Base-by-base conservation (phyloP, 2,113 vertebrate genomes). In the Rattus rattus region DNA sequence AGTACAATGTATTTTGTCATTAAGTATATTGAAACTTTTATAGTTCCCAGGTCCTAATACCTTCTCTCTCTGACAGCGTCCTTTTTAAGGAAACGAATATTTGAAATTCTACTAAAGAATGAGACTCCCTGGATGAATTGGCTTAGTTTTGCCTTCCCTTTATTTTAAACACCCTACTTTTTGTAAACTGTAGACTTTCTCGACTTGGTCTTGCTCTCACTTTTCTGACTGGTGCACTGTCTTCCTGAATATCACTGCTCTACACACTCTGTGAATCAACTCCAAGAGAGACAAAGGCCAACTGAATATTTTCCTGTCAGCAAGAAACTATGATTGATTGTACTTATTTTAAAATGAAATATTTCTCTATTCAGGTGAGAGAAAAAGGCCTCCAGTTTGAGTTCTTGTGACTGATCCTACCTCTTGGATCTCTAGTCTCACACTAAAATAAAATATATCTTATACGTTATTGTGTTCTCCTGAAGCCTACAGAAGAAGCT, bases 341-440 rank as follows among this genome's bases (percentile, higher is more conserved):
- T 96, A 79, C 72, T 86, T 96, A 79, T 92, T 96, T 79, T 91
- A 49, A 94, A 89, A 22, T 52, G n/a, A 94, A 91, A 65, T 14
- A 91, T 84, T 36, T 79, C 70, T 83, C 26, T 39, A 77, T 69
- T 36, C 88, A 70, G 30, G 84, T 96, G 90, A 96, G 47, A 54
- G 86, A 65, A 52, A 26, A 77, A 4, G 86, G 19, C 28, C 56
- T 92, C 17, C 56, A 36, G 84, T 49, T 67, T 81, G 43, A 43
- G 65, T 96, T 63, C 24, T 73, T 79, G 43, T 54, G 70, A 47
- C 54, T 5, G 22, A 47, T 43, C 13, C 13, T 49, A 67, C 4
- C 54, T 52, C 47, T 39, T 73, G 16, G n/a, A 79, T 17, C 59
- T 81, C 2, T 70, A 7, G 39, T 39, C 17, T 17, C 76, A 4